Percentiles rank a stretch among this genome's conserved stretches.
Evolutionary conservation across 2,888 invertebrate genomes (phyloP).

Genomic region (Drosophila anomalata): DNA sequence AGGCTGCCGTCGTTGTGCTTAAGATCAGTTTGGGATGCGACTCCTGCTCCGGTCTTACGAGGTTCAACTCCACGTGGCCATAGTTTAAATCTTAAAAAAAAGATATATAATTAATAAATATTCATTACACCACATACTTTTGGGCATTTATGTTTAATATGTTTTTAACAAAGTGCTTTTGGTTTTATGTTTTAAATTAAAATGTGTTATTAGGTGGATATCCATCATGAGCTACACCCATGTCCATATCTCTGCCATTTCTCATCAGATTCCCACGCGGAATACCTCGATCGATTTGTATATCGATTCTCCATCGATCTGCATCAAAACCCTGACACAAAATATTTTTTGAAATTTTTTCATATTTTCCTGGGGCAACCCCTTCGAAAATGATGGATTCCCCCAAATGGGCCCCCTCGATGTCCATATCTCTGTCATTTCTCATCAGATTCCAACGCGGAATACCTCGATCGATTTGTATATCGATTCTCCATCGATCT

Average conservation of each 20-base stretch:
- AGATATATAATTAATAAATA: no score
- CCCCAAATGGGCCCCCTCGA: no score
- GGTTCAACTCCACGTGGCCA: slow-evolving; percentile 80
- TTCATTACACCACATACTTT: neutral
- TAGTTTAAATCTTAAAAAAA: slow-evolving; percentile 64
- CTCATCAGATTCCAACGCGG: neutral
- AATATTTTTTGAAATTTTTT: neutral
- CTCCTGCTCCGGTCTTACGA: slow-evolving; percentile 77
- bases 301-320: neutral
- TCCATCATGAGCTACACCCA: neutral
- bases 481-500: neutral
- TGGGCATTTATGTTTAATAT: neutral
- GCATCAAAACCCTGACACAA: neutral
- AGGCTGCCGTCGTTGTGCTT: slow-evolving; percentile 47
- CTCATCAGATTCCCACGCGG: neutral
- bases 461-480: neutral
- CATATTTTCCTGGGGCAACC: no score
- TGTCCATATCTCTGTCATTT: no score
- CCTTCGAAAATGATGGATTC: no score
- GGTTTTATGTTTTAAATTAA: no score
- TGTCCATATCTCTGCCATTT: neutral
- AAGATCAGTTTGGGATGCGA: slow-evolving; percentile 50
- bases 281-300: neutral
- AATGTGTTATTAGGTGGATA: neutral
- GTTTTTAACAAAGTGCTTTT: no score